phyloP scores from a whole-genome alignment of 1,140 invertebrate species.

The Philotrypesis tridentata region DNA sequence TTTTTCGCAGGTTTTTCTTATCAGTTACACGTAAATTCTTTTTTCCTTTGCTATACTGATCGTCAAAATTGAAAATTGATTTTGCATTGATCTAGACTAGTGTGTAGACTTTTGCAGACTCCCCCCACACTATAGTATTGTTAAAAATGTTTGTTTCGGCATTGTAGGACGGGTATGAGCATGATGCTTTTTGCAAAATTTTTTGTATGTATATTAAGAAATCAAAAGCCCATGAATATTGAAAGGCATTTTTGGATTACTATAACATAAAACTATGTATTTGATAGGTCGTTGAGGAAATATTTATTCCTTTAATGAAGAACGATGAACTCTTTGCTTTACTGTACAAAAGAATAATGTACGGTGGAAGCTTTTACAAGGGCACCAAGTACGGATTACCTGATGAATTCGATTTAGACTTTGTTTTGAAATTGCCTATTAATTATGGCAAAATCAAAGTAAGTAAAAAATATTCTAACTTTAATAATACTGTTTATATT shows the following conservation, averaged over 20 bases:
- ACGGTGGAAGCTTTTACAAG: conserved; percentile 75
- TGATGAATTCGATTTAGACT: conserved; percentile 76
- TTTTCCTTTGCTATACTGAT: no score
- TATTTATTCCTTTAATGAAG: conserved; percentile 57
- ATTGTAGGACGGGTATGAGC: no score
- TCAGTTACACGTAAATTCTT: no score
- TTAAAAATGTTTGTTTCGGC: no score
- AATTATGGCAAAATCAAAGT: conserved; percentile 7
- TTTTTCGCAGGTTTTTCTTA: no score
- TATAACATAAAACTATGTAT: neutral
- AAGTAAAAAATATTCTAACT: neutral
- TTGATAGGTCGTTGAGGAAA: conserved; percentile 49
- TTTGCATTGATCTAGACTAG: no score
- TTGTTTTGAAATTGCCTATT: conserved; percentile 66
- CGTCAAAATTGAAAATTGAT: no score
- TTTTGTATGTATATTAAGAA: no score
- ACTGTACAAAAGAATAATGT: conserved; percentile 65
- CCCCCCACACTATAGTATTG: no score
- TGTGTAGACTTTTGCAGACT: no score
- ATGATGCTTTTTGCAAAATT: no score
- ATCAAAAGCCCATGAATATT: no score
- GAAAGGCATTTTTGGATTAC: neutral
- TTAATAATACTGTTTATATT: neutral
- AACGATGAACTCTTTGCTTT: conserved; percentile 59
- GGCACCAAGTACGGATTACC: conserved; percentile 72